Evolutionary conservation across 2,797 vertebrate genomes (phyloP), one percentile per base, ranked within the genome.

Genomic region (Podarcis siculus): DNA sequence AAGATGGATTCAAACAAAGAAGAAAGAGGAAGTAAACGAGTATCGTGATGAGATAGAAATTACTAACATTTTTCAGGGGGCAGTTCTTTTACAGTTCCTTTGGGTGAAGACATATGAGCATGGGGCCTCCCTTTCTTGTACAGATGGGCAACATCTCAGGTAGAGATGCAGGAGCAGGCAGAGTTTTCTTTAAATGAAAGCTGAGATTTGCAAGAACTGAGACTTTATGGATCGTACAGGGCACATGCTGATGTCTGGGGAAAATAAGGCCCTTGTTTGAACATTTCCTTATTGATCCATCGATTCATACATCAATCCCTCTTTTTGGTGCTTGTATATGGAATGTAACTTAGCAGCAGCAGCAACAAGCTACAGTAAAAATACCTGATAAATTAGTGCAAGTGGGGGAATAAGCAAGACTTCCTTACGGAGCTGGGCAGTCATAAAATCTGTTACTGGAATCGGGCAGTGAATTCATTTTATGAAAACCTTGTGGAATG

Each of bases 401-500:
- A 82, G 35, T 73, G 72, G 84, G 92, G 93, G 87, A n/a, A 77
- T 55, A 66, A 89, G 80, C 88, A 89, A 79, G 79, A 73, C 17
- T 61, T 2, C 37, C 10, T 84, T 92, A 19, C 90, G 92, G 79
- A 85, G 87, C 8, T 35, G 42, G 69, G 83, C 79, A 82, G 0
- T 67, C 89, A 49, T 1, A 76, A 71, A 78, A 19, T 66, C 55
- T 45, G 78, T 67, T 83, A 87, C 66, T 84, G 79, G 88, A 90
- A 93, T 90, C 37, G 87, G 37, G 78, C 86, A 80, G 67, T 71
- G 76, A 58, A 25, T 92, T 93, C 55, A 87, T 75, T 77, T 89
- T 89, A 90, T 83, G 73, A 89, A 94, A 42, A 0, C 0, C 79
- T 82, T 90, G 89, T 71, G 86, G 75, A 91, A 83, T 92, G 8